Conservation (phyloP, 2,113 vertebrate species). For the Cephalopholis sonnerati region DNA sequence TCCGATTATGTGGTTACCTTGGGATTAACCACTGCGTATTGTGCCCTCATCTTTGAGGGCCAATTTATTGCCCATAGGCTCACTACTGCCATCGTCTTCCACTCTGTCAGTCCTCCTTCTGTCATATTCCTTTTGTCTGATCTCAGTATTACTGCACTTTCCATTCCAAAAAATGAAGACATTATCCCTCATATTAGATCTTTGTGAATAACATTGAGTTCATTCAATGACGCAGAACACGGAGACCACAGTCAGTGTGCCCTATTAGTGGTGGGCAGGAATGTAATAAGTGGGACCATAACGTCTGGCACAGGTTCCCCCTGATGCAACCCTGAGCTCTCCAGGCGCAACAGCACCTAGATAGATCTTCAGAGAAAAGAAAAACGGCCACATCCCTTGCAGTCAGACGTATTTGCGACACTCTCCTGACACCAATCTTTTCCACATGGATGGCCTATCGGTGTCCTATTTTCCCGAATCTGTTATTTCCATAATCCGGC, state of each 20-base stretch:
- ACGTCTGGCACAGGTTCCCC: slow-evolving; percentile 66
- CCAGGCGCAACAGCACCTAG: slow-evolving; percentile 68
- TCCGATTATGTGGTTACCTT: slow-evolving; percentile 40
- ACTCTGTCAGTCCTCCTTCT: slow-evolving; percentile 28
- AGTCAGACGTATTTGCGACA: slow-evolving; percentile 77
- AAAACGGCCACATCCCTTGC: slow-evolving; percentile 62
- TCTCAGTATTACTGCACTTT: slow-evolving; percentile 52
- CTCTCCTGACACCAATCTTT: slow-evolving; percentile 81
- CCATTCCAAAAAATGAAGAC: slow-evolving; percentile 52
- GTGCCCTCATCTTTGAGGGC: slow-evolving; percentile 30
- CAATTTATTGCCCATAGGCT: slow-evolving; percentile 30
- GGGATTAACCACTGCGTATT: slow-evolving; percentile 34
- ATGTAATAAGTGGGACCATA: slow-evolving; percentile 69
- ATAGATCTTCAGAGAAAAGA: slow-evolving; percentile 63
- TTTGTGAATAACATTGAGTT: slow-evolving; percentile 64
- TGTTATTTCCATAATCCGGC: slow-evolving; percentile 87
- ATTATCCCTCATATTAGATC: slow-evolving; percentile 64
- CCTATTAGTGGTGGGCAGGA: slow-evolving; percentile 73
- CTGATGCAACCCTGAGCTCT: slow-evolving; percentile 72
- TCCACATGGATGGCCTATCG: slow-evolving; percentile 82
- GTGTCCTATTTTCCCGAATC: slow-evolving; percentile 81
- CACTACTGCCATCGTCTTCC: slow-evolving; percentile 37
- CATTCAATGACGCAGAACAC: slow-evolving; percentile 67
- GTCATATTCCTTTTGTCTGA: slow-evolving; percentile 39
- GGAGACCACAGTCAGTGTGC: slow-evolving; percentile 63